phyloP scores from a whole-genome alignment of 2,888 invertebrate genomes.

The Bibio marci region DNA sequence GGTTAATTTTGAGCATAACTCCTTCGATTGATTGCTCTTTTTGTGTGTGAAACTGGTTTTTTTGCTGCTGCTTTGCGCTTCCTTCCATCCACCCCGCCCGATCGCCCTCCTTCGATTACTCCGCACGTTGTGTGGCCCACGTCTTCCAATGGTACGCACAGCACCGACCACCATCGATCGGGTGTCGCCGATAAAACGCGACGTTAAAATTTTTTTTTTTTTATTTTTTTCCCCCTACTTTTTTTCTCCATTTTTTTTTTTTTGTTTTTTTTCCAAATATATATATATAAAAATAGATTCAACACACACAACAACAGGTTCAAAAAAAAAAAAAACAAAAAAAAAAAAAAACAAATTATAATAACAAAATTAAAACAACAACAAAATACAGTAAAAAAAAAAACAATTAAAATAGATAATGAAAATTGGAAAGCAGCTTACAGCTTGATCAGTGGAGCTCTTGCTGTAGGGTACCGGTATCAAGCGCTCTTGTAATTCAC shows the following conservation, averaged over 20 bases:
- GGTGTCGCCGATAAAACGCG: no score
- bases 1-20: no score
- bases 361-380: background rate
- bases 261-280: conserved; percentile 6
- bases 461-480: conserved; percentile 99
- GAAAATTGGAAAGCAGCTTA: conserved; percentile 40
- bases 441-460: conserved; percentile 99
- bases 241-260: conserved; percentile 6
- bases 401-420: background rate
- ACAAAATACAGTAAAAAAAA: conserved; percentile 3
- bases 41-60: no score
- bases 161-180: no score
- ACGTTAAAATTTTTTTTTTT: conserved; percentile 6
- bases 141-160: no score
- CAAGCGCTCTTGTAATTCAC: conserved; percentile 99
- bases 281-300: no score
- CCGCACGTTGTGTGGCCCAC: no score
- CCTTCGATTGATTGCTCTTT: no score
- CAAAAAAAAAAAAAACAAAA: conserved; percentile 9
- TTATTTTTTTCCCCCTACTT: background rate
- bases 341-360: conserved; percentile 6
- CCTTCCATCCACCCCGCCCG: no score
- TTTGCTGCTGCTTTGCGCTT: no score
- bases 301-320: no score
- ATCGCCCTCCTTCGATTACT: no score